These are phyloP conservation scores for Eurosta solidaginis DNA, from an alignment of 1,140 invertebrate species.

Conservation along the genomic window DNA sequence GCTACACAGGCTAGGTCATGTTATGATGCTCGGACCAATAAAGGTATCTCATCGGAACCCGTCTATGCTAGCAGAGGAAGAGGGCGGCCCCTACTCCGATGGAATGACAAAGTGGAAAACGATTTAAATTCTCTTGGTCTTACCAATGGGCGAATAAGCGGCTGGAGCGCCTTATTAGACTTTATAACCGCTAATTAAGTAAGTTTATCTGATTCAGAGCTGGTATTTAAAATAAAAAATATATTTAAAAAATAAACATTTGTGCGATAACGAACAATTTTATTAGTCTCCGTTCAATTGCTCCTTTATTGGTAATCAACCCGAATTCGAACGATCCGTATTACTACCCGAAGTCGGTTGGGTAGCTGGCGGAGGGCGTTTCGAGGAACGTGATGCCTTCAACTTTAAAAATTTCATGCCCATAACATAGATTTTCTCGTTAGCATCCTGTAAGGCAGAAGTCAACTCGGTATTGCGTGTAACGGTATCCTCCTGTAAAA, in stretches of 20 bases:
- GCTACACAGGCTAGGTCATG: too few species aligned
- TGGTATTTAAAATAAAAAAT: too few species aligned
- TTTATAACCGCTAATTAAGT: too few species aligned
- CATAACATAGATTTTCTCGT: slow-evolving; percentile 35
- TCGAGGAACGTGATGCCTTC: slow-evolving; percentile 16
- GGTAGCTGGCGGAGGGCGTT: background rate
- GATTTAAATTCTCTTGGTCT: too few species aligned
- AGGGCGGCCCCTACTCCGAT: too few species aligned
- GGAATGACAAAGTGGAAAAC: too few species aligned
- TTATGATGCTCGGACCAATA: too few species aligned
- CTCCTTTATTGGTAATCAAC: background rate
- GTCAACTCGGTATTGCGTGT: slow-evolving; percentile 29
- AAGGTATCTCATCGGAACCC: too few species aligned
- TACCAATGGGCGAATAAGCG: too few species aligned
- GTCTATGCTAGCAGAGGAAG: too few species aligned
- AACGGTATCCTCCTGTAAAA: slow-evolving; percentile 19
- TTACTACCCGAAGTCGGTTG: background rate
- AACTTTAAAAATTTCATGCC: slow-evolving; percentile 34
- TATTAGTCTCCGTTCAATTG: background rate
- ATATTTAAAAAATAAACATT: slow-evolving; percentile 27
- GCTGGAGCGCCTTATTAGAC: too few species aligned
- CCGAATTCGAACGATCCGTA: slow-evolving; percentile 11
- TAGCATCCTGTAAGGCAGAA: slow-evolving; percentile 30
- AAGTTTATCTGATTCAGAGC: too few species aligned
- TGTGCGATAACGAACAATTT: background rate